Base-by-base conservation (phyloP, 1,140 invertebrate genomes). In the Cyclina sinensis region DNA sequence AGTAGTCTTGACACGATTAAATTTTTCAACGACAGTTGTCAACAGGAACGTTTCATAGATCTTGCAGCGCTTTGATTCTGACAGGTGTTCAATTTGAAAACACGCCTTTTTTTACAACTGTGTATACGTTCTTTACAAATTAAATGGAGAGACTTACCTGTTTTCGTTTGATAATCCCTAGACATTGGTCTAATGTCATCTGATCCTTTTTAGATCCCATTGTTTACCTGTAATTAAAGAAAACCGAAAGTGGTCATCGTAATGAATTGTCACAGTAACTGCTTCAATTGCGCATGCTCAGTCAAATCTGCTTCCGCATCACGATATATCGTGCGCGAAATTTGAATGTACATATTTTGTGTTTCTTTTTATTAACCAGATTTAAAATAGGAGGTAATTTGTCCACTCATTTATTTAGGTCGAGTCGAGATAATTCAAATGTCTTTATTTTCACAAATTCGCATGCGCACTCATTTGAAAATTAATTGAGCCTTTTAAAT, bases 131-230 rank as follows among this genome's bases (percentile, higher is more conserved):
- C 0, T 43, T 43, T 30, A 37, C n/a, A 43, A n/a, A 73, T 51
- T 73, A 46, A 46, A 21, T 18, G 32, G n/a, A 39, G 24, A 5
- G 12, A n/a, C 70, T 87, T 79, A 87, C 85, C 85, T 87, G 85
- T 51, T 87, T 87, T 57, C 80, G 57, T 70, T 80, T 87, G 14
- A 87, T 68, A 9, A 43, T 57, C 35, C 62, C 85, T 27, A 87
- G 79, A 87, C 85, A 87, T 70, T 87, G 85, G 11, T 87, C 85
- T 32, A 87, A 21, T 18, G 74, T 59, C 74, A 80, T 87, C 37
- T 24, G 59, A 70, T 87, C 85, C 76, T 65, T 87, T 80, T 70
- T 87, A 14, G 85, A 87, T 4, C 85, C 76, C 85, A 87, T 87
- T 48, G 46, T 86, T 87, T 78, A 87, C 59, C 85, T 87, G 74